Evolutionary conservation across 2,113 vertebrate genomes (phyloP).

Genomic region (Barnardius zonarius): DNA sequence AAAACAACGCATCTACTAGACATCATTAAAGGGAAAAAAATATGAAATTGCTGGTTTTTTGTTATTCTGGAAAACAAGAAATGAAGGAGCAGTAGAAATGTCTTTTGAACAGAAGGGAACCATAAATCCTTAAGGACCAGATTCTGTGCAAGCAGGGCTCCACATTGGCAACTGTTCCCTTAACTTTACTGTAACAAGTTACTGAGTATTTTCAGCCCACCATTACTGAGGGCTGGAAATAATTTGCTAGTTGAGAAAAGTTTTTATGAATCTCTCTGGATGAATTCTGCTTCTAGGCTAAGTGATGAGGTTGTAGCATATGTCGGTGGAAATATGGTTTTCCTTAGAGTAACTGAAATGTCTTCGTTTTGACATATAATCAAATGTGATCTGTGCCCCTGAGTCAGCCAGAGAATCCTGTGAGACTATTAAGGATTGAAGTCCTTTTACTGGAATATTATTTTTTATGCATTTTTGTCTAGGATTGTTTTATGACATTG

Average conservation of each 20-base stretch:
- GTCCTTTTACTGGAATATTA: background rate
- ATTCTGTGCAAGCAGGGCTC: background rate
- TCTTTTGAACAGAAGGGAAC: background rate
- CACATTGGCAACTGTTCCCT: background rate
- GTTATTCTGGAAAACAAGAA: background rate
- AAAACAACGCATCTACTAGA: conserved; percentile 29
- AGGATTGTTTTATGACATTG: background rate
- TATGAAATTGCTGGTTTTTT: background rate
- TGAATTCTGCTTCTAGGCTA: background rate
- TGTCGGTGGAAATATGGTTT: background rate
- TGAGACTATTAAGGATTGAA: background rate
- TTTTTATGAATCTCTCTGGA: background rate
- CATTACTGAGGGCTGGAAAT: background rate
- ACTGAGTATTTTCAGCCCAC: background rate
- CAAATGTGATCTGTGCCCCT: background rate
- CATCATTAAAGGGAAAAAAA: background rate
- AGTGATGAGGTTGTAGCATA: background rate
- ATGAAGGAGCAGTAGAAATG: background rate
- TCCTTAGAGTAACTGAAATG: background rate
- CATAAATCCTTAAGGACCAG: background rate
- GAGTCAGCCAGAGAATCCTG: background rate
- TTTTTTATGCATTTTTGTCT: background rate
- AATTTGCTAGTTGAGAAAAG: background rate
- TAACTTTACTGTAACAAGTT: background rate
- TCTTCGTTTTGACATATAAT: background rate